Evolutionary conservation across 1,140 invertebrate genomes (phyloP).

Genomic region (Hylyphantes graminicola): DNA sequence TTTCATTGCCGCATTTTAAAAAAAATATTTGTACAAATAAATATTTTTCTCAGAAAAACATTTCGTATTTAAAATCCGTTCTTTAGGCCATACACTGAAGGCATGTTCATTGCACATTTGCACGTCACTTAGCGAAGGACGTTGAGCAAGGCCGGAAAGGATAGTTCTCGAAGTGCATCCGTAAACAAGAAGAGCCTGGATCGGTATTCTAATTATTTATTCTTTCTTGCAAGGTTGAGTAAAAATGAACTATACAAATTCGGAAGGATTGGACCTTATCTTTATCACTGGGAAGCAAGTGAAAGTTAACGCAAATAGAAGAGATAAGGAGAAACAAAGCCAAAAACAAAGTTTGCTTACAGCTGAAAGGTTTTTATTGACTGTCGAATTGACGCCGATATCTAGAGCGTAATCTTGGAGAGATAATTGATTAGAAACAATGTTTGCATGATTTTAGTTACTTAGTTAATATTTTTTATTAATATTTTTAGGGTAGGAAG

Average conservation of each 20-base stretch:
- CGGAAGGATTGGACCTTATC: slow-evolving; percentile 7
- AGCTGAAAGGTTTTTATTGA: not conserved
- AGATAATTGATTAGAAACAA: not conserved
- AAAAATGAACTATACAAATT: slow-evolving; percentile 1
- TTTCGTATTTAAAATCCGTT: not conserved
- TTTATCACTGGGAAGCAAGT: not conserved
- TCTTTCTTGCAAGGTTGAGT: slow-evolving; percentile 13
- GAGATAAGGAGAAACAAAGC: slow-evolving; percentile 8
- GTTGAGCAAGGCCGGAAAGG: slow-evolving; percentile 1
- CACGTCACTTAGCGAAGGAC: slow-evolving; percentile 27
- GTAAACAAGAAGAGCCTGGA: slow-evolving; percentile 13
- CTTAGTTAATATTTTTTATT: no score
- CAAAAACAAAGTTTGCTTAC: not conserved
- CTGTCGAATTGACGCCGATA: not conserved
- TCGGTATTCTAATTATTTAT: not conserved
- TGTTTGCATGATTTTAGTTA: no score
- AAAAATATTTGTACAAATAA: not conserved
- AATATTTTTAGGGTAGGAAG: no score
- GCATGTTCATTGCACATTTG: not conserved
- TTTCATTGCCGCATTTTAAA: not conserved
- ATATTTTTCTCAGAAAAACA: not conserved
- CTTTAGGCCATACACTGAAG: not conserved
- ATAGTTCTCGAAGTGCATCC: not conserved
- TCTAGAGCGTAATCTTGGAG: not conserved
- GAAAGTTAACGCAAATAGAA: not conserved